Conservation (phyloP, 2,113 vertebrate species). For the Heteronetta atricapilla region DNA sequence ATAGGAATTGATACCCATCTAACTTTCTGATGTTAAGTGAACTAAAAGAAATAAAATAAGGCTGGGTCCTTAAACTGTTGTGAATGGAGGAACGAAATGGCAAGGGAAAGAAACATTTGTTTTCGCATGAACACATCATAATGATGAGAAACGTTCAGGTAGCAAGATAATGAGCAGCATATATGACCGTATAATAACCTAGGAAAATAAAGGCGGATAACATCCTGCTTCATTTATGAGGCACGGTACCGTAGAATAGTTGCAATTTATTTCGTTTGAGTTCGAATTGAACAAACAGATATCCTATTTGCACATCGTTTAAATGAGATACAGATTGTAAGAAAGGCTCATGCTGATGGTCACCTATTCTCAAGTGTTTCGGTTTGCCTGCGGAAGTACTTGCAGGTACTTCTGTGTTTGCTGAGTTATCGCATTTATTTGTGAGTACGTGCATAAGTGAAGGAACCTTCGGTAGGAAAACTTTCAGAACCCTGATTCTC, state of each 20-base stretch:
- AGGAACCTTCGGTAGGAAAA: not conserved
- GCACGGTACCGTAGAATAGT: not conserved
- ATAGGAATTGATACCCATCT: not conserved
- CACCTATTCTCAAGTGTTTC: not conserved
- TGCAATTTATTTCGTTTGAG: not conserved
- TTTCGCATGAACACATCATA: not conserved
- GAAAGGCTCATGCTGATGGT: not conserved
- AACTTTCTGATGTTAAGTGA: not conserved
- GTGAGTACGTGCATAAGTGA: not conserved
- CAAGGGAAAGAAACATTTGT: not conserved
- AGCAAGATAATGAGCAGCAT: not conserved
- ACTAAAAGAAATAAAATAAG: not conserved
- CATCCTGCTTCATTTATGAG: slow-evolving; percentile 34
- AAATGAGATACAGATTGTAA: not conserved
- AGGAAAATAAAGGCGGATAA: slow-evolving; percentile 17
- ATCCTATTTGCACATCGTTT: not conserved
- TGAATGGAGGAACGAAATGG: not conserved
- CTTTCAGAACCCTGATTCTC: not conserved
- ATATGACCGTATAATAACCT: not conserved
- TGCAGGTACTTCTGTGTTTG: not conserved
- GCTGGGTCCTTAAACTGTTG: not conserved
- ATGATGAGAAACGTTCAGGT: not conserved
- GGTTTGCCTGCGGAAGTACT: not conserved
- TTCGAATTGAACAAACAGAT: not conserved
- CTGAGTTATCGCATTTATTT: not conserved